Conservation (phyloP, 2,113 vertebrate species). For the Castor canadensis region DNA sequence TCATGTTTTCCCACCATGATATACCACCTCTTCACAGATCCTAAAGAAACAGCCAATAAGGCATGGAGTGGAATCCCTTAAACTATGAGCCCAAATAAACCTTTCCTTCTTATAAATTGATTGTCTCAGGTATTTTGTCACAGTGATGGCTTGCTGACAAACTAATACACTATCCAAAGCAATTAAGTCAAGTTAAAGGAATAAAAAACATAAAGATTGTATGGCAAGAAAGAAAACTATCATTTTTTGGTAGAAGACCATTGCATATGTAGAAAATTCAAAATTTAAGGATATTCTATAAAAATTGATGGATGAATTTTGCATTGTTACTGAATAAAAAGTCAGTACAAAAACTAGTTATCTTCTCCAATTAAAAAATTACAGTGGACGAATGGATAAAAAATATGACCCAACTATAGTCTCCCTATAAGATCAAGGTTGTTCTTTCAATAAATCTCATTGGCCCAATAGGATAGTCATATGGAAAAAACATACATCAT, state of each 20-base stretch:
- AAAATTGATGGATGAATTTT: conserved; percentile 21
- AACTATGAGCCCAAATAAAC: not conserved
- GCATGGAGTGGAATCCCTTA: too few species aligned
- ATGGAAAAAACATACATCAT: not conserved
- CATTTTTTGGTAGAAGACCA: not conserved
- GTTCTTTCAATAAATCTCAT: not conserved
- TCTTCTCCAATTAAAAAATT: not conserved
- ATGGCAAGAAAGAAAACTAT: not conserved
- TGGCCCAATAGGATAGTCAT: not conserved
- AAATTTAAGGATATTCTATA: not conserved
- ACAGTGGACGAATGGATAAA: not conserved
- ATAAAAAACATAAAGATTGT: not conserved
- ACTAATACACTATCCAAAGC: not conserved
- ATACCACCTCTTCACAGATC: too few species aligned
- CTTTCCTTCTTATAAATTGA: too few species aligned
- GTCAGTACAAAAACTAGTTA: not conserved
- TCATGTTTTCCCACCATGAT: too few species aligned
- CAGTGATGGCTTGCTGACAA: not conserved
- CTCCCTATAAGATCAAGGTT: not conserved
- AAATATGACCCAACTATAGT: not conserved
- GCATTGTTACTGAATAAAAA: not conserved
- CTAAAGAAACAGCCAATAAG: too few species aligned
- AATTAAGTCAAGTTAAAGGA: not conserved
- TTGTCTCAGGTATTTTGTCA: too few species aligned
- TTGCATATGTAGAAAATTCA: not conserved